Percentiles rank a stretch among this genome's conserved stretches.
phyloP scores from a whole-genome alignment of 2,888 invertebrate species.

The Hydrotaea diabolus region DNA sequence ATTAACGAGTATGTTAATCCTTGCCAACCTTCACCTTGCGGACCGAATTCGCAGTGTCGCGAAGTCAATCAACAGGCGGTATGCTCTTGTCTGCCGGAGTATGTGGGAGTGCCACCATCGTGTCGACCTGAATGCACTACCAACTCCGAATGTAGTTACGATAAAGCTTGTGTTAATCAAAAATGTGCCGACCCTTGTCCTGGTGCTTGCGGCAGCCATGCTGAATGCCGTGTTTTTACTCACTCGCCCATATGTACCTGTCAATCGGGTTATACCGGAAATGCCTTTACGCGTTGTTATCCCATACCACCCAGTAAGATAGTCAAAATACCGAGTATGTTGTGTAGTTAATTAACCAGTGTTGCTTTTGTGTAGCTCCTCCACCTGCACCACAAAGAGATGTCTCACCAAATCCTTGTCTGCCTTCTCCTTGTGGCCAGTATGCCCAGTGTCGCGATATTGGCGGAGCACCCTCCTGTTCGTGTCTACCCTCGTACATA shows the following conservation, averaged over 20 bases:
- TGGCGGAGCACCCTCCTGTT: constrained; percentile 85
- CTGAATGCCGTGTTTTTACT: constrained; percentile 87
- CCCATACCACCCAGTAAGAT: constrained; percentile 80
- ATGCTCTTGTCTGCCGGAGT: constrained; percentile 84
- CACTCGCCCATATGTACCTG: constrained; percentile 91
- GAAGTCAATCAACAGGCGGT: constrained; percentile 83
- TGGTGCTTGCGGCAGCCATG: constrained; percentile 84
- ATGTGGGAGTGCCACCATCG: constrained; percentile 84
- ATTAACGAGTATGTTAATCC: constrained; percentile 81
- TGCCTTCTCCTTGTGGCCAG: constrained; percentile 88
- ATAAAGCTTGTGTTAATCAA: constrained; percentile 84
- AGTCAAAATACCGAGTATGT: background rate
- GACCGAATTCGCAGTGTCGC: constrained; percentile 85
- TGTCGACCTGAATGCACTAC: constrained; percentile 87
- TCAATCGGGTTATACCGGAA: constrained; percentile 85
- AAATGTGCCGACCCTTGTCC: constrained; percentile 86
- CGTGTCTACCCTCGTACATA: constrained; percentile 85
- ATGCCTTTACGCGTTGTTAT: constrained; percentile 87
- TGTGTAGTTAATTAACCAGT: background rate
- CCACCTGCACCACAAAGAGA: constrained; percentile 71
- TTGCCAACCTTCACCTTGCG: constrained; percentile 85
- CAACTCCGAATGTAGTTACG: constrained; percentile 84
- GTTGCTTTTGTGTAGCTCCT: constrained; percentile 25
- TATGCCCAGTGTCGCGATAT: constrained; percentile 85
- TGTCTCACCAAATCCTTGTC: constrained; percentile 84